Evolutionary conservation across 2,888 invertebrate species (phyloP).

Genomic region (Apocheima hispidaria): DNA sequence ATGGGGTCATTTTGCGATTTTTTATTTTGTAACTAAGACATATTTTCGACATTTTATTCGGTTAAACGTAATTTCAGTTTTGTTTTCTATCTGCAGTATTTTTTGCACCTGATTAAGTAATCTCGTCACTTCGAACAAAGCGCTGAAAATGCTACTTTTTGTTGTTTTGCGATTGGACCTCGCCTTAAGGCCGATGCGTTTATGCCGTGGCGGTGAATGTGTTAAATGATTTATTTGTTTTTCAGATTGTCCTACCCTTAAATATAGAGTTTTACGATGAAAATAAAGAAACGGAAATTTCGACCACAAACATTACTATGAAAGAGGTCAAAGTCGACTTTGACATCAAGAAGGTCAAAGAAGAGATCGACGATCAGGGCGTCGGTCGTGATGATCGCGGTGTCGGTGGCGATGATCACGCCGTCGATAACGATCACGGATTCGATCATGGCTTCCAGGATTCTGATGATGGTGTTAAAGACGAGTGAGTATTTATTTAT

Average conservation of each 20-base stretch:
- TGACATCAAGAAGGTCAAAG: constrained; percentile 37
- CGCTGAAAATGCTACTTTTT: no score
- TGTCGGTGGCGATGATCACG: neutral
- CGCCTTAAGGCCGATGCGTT: no score
- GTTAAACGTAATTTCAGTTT: no score
- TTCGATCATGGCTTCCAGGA: constrained; percentile 2
- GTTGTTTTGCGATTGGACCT: no score
- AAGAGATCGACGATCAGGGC: constrained; percentile 43
- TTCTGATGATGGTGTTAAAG: constrained; percentile 1
- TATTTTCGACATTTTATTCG: no score
- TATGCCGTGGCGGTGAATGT: no score
- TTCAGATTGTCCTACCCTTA: constrained; percentile 11
- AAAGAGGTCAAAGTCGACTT: constrained; percentile 22
- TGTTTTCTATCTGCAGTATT: no score
- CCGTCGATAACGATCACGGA: neutral
- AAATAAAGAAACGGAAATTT: neutral
- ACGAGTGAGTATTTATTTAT: constrained; percentile 11
- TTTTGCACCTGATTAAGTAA: no score
- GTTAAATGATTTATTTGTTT: neutral
- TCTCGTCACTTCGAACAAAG: no score
- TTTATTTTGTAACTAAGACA: no score
- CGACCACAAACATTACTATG: neutral
- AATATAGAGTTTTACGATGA: constrained; percentile 17
- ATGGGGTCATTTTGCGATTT: no score
- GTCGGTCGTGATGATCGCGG: constrained; percentile 11